Evolutionary conservation across 2,888 invertebrate species (phyloP).

Genomic region (Altica lythri): DNA sequence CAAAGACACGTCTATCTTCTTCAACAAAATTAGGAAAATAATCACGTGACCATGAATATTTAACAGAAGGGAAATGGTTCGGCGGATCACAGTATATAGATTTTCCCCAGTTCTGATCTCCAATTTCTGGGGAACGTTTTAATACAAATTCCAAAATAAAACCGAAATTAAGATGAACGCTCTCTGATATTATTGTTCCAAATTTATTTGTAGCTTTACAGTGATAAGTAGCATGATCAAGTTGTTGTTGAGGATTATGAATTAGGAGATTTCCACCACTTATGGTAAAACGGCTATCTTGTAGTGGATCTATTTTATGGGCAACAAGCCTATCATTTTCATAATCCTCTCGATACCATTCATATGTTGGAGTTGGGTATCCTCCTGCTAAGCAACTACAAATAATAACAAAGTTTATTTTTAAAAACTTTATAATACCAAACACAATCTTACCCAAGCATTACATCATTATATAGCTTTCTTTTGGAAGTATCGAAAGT

Average conservation of each 20-base stretch:
- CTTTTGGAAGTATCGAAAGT: conserved; percentile 81
- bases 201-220: conserved; percentile 89
- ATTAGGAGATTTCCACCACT: conserved; percentile 93
- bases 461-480: conserved; percentile 72
- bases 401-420: conserved; percentile 3
- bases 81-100: conserved; percentile 92
- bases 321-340: conserved; percentile 76
- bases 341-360: conserved; percentile 89
- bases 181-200: conserved; percentile 87
- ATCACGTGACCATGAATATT: conserved; percentile 90
- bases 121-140: conserved; percentile 80
- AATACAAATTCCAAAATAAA: conserved; percentile 89
- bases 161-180: conserved; percentile 86
- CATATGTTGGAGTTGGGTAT: conserved; percentile 86
- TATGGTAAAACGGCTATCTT: conserved; percentile 76
- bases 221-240: conserved; percentile 87
- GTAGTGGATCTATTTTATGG: conserved; percentile 76
- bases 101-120: conserved; percentile 93
- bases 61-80: conserved; percentile 85
- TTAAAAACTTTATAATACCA: not conserved
- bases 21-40: conserved; percentile 91
- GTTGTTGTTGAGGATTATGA: conserved; percentile 76
- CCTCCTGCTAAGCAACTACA: conserved; percentile 80
- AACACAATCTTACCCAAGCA: conserved; percentile 61
- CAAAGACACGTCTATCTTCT: conserved; percentile 90